Percentiles rank a stretch among this genome's conserved stretches.
Evolutionary conservation across 64 coral and sea anemone genomes (phyloP).

Genomic region (Stichodactyla helianthus): DNA sequence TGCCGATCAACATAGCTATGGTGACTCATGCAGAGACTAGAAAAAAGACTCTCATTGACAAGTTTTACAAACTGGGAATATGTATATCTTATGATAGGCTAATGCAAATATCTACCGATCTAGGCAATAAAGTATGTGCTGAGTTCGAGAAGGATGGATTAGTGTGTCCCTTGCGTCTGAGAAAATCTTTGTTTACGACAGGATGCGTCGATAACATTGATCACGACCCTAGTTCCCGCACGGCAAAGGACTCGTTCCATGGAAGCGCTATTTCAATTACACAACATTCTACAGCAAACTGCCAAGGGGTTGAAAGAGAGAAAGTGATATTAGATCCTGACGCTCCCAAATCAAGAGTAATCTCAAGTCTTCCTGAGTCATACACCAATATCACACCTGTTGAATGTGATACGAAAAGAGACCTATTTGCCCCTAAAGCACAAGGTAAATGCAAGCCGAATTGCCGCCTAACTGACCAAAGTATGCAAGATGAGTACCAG

Average conservation of each 20-base stretch:
- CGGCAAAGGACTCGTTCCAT: background rate
- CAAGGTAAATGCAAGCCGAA: background rate
- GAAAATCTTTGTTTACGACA: background rate
- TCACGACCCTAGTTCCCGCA: conserved; percentile 13
- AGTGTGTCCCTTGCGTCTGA: background rate
- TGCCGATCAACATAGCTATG: background rate
- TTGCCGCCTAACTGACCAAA: conserved; percentile 4
- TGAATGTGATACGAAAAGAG: conserved; percentile 6
- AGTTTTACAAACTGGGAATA: background rate
- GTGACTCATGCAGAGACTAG: conserved; percentile 18
- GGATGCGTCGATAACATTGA: conserved; percentile 18
- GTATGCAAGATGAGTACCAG: conserved; percentile 26
- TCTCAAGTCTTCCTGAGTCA: conserved; percentile 1
- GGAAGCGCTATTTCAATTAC: background rate
- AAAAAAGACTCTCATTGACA: conserved; percentile 1
- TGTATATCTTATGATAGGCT: too few species aligned
- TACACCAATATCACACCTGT: conserved; percentile 9
- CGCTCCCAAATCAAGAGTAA: background rate
- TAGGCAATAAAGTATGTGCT: conserved; percentile 15
- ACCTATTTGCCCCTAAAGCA: conserved; percentile 10
- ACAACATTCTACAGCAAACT: background rate
- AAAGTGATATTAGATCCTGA: background rate
- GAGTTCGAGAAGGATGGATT: conserved; percentile 16
- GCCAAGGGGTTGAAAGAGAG: background rate
- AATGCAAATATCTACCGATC: background rate